Evolutionary conservation across 2,888 invertebrate genomes (phyloP).

Genomic region (Thyatira batis): DNA sequence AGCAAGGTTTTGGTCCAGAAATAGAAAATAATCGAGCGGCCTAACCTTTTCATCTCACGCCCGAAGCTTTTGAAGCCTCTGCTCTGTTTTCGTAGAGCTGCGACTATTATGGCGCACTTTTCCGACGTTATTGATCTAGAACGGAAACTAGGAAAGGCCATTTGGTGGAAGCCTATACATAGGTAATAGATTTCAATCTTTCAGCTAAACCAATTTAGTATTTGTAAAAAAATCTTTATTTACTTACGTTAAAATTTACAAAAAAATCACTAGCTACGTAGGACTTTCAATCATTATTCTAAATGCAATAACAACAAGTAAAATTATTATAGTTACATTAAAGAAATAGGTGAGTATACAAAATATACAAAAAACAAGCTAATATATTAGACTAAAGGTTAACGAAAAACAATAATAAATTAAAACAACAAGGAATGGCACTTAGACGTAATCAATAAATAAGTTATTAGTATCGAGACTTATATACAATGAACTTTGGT

Average conservation of each 20-base stretch:
- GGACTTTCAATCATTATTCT: slow-evolving; percentile 39
- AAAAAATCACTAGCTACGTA: slow-evolving; percentile 60
- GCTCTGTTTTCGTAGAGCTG: slow-evolving; percentile 26
- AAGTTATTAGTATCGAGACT: slow-evolving; percentile 43
- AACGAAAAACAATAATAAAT: background rate
- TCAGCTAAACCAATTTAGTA: background rate
- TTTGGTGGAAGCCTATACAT: background rate
- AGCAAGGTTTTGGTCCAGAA: slow-evolving; percentile 60
- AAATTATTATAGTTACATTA: slow-evolving; percentile 10
- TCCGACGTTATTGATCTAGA: slow-evolving; percentile 14
- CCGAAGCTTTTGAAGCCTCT: slow-evolving; percentile 44
- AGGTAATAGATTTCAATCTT: too few species aligned
- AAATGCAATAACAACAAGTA: slow-evolving; percentile 28
- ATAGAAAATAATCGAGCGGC: slow-evolving; percentile 46
- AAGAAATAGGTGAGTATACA: background rate
- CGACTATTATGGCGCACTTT: slow-evolving; percentile 18
- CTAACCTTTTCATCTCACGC: slow-evolving; percentile 59
- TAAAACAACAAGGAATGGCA: slow-evolving; percentile 43
- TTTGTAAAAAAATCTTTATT: slow-evolving; percentile 15
- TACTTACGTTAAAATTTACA: slow-evolving; percentile 24
- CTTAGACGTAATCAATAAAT: slow-evolving; percentile 43
- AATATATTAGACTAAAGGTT: background rate
- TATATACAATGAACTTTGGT: slow-evolving; percentile 75
- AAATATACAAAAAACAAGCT: background rate
- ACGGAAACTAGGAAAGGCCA: background rate